Conservation (phyloP, 1,140 invertebrate species). For the Leptonema lineaticorne region DNA sequence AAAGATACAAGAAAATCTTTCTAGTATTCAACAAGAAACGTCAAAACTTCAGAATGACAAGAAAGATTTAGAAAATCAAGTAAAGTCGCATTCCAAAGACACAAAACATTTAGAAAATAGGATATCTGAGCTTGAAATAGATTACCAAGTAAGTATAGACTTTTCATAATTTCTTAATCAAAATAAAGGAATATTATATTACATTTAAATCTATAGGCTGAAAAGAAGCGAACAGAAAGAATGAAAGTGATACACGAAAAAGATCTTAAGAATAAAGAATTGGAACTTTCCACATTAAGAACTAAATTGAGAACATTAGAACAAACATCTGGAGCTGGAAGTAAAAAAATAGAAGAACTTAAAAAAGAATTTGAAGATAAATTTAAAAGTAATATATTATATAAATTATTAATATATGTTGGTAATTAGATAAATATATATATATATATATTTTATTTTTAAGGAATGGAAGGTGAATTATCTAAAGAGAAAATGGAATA, state of each 20-base stretch:
- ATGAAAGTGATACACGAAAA: constrained; percentile 63
- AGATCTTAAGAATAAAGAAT: constrained; percentile 65
- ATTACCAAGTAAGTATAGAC: constrained; percentile 64
- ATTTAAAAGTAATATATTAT: constrained; percentile 62
- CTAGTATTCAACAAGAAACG: constrained; percentile 60
- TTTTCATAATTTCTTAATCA: too few species aligned
- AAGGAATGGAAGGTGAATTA: constrained; percentile 66
- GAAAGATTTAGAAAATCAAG: constrained; percentile 59
- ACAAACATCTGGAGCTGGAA: constrained; percentile 58
- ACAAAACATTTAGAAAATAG: constrained; percentile 62
- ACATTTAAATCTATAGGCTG: constrained; percentile 54
- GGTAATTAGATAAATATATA: constrained; percentile 27
- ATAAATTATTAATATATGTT: constrained; percentile 23
- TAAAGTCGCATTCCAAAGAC: constrained; percentile 57
- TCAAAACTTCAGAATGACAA: constrained; percentile 64
- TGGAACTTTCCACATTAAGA: constrained; percentile 65
- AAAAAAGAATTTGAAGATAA: constrained; percentile 67
- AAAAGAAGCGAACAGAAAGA: constrained; percentile 63
- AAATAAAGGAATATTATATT: too few species aligned
- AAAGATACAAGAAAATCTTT: constrained; percentile 54
- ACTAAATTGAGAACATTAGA: constrained; percentile 65
- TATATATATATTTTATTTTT: constrained; percentile 33
- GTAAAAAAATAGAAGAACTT: constrained; percentile 65
- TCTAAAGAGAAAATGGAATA: constrained; percentile 69
- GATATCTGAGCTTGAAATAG: constrained; percentile 62